Percentiles rank a stretch among this genome's conserved stretches.
These are phyloP conservation scores for Karalla daura DNA, from an alignment of 2,797 vertebrate species.

Conservation along the genomic window DNA sequence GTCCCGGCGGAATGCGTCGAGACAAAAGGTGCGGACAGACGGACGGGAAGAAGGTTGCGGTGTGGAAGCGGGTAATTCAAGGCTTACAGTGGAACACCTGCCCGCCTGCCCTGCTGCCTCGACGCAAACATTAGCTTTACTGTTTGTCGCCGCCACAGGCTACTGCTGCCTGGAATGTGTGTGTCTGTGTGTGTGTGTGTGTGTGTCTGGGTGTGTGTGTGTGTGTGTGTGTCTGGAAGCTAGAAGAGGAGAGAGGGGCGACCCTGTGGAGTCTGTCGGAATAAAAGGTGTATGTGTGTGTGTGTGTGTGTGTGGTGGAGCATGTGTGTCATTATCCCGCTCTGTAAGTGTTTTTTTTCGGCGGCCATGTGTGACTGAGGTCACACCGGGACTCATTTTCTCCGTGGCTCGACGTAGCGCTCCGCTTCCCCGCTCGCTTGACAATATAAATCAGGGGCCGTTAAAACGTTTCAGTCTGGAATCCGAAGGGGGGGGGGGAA, in stretches of 20 bases:
- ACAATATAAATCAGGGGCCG: slow-evolving; percentile 57
- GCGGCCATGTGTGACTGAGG: slow-evolving; percentile 47
- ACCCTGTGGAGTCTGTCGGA: slow-evolving; percentile 46
- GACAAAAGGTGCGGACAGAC: slow-evolving; percentile 69
- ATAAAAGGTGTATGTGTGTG: slow-evolving; percentile 22
- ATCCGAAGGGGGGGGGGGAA: slow-evolving; percentile 33
- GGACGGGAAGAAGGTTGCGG: slow-evolving; percentile 49
- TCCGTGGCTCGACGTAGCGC: slow-evolving; percentile 35
- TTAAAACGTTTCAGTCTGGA: slow-evolving; percentile 48
- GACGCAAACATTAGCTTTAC: slow-evolving; percentile 66
- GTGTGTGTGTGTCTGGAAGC: slow-evolving; percentile 11
- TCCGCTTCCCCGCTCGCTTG: slow-evolving; percentile 30
- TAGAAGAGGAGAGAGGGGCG: slow-evolving; percentile 17
- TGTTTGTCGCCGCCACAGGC: slow-evolving; percentile 57
- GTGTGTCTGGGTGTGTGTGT: no score
- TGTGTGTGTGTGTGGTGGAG: slow-evolving; percentile 25
- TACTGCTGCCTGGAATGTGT: slow-evolving; percentile 33
- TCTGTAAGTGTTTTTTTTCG: slow-evolving; percentile 33
- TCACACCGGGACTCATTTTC: slow-evolving; percentile 61
- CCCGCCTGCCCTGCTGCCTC: slow-evolving; percentile 59
- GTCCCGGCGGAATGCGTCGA: slow-evolving; percentile 60
- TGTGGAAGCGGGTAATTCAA: slow-evolving; percentile 58
- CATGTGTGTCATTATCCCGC: slow-evolving; percentile 24
- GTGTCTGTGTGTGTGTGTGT: slow-evolving; percentile 18
- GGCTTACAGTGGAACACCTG: slow-evolving; percentile 69